Evolutionary conservation across 2,113 vertebrate species (phyloP), one percentile per base, ranked within the genome.

Genomic region (Naja naja): DNA sequence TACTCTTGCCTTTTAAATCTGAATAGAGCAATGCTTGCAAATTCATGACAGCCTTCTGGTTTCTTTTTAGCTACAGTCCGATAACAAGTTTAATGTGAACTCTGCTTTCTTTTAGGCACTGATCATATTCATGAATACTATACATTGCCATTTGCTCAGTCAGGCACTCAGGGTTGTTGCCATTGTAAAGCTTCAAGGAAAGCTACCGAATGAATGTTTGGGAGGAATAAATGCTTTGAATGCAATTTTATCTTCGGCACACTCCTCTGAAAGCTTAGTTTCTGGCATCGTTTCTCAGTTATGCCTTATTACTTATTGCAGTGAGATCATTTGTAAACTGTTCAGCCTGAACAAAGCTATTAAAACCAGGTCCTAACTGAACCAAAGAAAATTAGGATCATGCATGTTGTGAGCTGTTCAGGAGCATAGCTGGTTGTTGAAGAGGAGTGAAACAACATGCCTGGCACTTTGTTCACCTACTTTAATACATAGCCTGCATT

Each of bases 301-400:
- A 86, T 93, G 92, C 54, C 88, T 87, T 90, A 90, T 90, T 90
- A 90, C 74, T 87, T 90, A 60, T 88, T 89, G 88, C 43, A 85
- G 43, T 85, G 69, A 92, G 92, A 85, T 74, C 88, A 92, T 92
- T 89, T 92, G 43, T 89, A 85, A 92, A 92, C 39, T 92, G 56
- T 89, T 89, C 69, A 49, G 69, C 88, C 85, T 92, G 92, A 92
- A 92, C 88, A 89, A 92, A 92, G 60, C 53, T 92, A 54, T 89
- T 89, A 92, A 89, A 92, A 92, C 39, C 92, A 92, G 88, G 53
- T 85, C 53, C 69, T 74, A 58, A 55, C 88, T 89, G 92, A 92
- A 92, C 43, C 88, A 89, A 91, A 45, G 52, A 52, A 56, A 88
- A 92, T 43, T 25, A 81, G 5, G 39, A 92, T 55, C n/a, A 53